Evolutionary conservation across 2,888 invertebrate species (phyloP), one percentile per base, ranked within the genome.

Genomic region (Thysanoteuthis rhombus): DNA sequence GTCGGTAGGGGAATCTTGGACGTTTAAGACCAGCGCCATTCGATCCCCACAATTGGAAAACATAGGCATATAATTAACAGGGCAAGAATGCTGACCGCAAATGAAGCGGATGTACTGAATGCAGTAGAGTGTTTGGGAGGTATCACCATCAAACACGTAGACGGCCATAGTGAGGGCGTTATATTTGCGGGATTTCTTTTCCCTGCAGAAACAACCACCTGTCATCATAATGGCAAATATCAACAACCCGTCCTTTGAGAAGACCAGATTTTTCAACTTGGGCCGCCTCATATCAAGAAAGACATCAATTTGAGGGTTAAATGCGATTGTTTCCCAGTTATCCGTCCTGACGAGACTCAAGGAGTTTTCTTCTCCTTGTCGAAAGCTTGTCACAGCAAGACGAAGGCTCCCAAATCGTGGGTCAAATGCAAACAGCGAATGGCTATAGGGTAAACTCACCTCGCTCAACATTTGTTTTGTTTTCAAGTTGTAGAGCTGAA

Each of bases 61-160:
- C 36, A 96, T 94, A 0, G 97, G 97, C 95, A 96, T 95, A 95
- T 96, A 97, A 95, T 97, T 97, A 94, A 96, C 95, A 6, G 96
- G 96, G 93, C 97, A 97, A 38, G 96, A 95, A 94, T 97, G 97
- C 45, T 95, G 95, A 3, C 96, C 96, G 93, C 97, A 97, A 12
- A 96, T 96, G 94, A 96, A 97, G 22, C 97, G 95, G 93, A 96
- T 96, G 95, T 97, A 97, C 95, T 97, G 96, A 28, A 97, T 96
- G 94, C 97, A 97, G 94, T 96, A 96, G 36, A 97, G 94, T 0
- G 96, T 96, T 92, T 96, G 95, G 19, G 96, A 95, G 16, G 96
- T 96, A 94, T 97, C 97, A 4, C 96, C 96, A 94, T 95, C 96
- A 94, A 97, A 96, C 32, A 97, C 96, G 93, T 97, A 97, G 52